Evolutionary conservation across 2,888 invertebrate species (phyloP), one percentile per base, ranked within the genome.

Genomic region (Dicycla oo): DNA sequence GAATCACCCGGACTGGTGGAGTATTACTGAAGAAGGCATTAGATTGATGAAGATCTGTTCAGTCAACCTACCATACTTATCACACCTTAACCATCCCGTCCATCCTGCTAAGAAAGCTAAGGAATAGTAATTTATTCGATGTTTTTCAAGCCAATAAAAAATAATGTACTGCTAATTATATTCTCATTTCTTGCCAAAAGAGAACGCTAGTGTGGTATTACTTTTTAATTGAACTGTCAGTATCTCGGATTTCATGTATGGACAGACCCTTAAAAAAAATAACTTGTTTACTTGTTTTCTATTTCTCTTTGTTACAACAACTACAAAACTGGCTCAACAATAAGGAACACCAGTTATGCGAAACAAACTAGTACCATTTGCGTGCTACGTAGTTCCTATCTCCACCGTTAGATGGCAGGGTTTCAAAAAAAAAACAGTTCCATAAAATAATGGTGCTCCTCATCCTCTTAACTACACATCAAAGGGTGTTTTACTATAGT

Each of bases 61-160:
- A 56, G 97, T 97, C 62, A 97, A 97, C 93, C 98, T 97, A 1
- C 98, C 98, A 3, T 97, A 98, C 91, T 88, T 98, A 47, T 97
- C 97, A 11, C 96, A 97, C 76, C 95, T 98, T 93, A 95, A 96
- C 65, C 98, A 98, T 91, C 98, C 98, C 7, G 97, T 98, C 80
- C 98, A 98, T 93, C 98, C 98, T 2, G 94, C 97, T 40, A 96
- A 97, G 69, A 97, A 97, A 94, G 82, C 91, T 54, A 91, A 90
- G 11, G 5, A 75, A 57, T 78, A 72, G 56, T 54, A 7, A 30
- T 6, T 18, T 23, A 18, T 26, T 34, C 0, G 10, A 4, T 49
- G 11, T 23, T 15, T 34, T 49, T 30, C 15, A n/a, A 18, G 6
- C 1, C 20, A 20, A 5, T 30, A 45, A n/a, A n/a, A n/a, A 15